phyloP scores from a whole-genome alignment of 2,797 vertebrate species.

The Epinephelus coioides region DNA sequence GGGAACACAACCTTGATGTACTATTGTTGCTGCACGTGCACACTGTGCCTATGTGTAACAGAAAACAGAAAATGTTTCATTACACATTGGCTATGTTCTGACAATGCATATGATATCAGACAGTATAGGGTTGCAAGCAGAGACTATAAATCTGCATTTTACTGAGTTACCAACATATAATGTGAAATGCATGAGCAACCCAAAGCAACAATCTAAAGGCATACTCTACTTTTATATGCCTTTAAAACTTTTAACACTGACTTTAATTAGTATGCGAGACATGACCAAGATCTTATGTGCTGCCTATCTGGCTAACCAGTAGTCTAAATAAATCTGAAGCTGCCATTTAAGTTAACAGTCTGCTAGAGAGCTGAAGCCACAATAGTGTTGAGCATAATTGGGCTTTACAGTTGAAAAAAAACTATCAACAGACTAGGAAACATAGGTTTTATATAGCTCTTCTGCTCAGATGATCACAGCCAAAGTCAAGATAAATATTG shows the following conservation, averaged over 20 bases:
- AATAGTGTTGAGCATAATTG: background rate
- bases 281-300: background rate
- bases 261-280: background rate
- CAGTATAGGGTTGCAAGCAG: background rate
- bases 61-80: background rate
- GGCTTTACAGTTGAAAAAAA: background rate
- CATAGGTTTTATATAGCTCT: background rate
- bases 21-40: background rate
- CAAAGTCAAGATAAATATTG: too few relatives aligned
- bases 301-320: background rate
- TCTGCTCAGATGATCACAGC: background rate
- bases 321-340: background rate
- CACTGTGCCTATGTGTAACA: background rate
- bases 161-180: background rate
- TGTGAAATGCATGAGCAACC: background rate
- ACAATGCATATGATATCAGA: background rate
- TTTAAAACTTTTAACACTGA: slow-evolving; percentile 4
- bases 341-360: background rate
- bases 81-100: background rate
- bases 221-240: background rate
- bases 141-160: background rate
- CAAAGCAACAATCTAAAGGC: background rate
- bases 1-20: background rate
- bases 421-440: background rate
- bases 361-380: background rate